These are phyloP conservation scores for Prorops nasuta DNA, from an alignment of 1,140 invertebrate genomes.

Conservation along the genomic window DNA sequence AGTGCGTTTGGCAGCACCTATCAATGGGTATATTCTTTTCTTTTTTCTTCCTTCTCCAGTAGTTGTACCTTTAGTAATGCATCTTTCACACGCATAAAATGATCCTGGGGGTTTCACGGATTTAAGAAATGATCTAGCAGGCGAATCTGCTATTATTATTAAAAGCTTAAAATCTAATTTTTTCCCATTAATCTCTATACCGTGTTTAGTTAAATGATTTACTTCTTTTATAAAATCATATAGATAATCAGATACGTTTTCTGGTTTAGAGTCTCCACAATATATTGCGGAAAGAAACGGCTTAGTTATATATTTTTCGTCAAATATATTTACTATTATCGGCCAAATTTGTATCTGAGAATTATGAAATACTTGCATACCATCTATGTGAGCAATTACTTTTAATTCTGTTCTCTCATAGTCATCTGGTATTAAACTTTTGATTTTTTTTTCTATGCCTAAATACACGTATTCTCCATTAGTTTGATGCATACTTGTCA, in stretches of 20 bases:
- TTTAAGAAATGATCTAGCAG: not conserved
- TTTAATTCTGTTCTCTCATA: no score
- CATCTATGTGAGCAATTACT: constrained; percentile 2
- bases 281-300: not conserved
- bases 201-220: not conserved
- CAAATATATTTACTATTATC: constrained; percentile 3
- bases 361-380: constrained; percentile 5
- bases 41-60: not conserved
- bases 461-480: constrained; percentile 20
- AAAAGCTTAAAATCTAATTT: not conserved
- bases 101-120: no score
- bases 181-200: not conserved
- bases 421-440: no score
- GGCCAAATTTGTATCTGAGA: constrained; percentile 5
- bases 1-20: not conserved
- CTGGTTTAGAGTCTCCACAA: not conserved
- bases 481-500: not conserved
- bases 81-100: no score
- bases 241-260: not conserved
- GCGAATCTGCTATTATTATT: not conserved
- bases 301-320: constrained; percentile 6
- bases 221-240: not conserved
- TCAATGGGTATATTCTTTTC: not conserved
- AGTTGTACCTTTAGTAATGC: not conserved
- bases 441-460: constrained; percentile 5